These are phyloP conservation scores for Lepidothrix coronata DNA, from an alignment of 2,113 vertebrate genomes.

Conservation along the genomic window DNA sequence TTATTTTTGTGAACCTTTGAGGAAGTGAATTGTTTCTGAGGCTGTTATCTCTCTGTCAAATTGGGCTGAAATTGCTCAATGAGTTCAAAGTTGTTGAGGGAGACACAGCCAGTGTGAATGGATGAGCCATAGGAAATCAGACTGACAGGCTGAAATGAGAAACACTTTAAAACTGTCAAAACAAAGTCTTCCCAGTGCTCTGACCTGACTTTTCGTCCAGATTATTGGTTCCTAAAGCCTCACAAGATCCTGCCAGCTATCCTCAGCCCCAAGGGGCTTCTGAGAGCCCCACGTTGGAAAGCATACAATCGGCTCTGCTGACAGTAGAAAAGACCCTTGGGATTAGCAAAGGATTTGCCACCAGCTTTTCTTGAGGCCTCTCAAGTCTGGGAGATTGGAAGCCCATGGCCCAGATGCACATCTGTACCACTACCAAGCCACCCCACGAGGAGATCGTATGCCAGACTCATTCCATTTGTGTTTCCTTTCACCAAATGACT, in stretches of 20 bases:
- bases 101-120: not conserved
- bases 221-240: not conserved
- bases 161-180: slow-evolving; percentile 20
- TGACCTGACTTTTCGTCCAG: not conserved
- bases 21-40: slow-evolving; percentile 32
- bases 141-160: slow-evolving; percentile 40
- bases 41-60: slow-evolving; percentile 51
- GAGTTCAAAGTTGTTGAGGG: slow-evolving; percentile 50
- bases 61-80: slow-evolving; percentile 56
- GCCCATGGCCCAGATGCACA: accelerated
- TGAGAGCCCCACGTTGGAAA: not conserved
- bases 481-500: not conserved
- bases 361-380: not conserved
- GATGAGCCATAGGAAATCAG: slow-evolving; percentile 19
- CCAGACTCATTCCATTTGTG: not conserved
- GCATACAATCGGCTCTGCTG: not conserved
- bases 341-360: not conserved
- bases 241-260: not conserved
- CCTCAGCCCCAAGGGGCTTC: not conserved
- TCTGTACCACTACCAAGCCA: not conserved
- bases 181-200: not conserved
- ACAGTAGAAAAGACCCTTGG: not conserved
- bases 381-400: not conserved
- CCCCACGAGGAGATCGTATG: accelerated
- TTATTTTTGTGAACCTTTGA: slow-evolving; percentile 40